These are phyloP conservation scores for Polydesmus complanatus DNA, from an alignment of 2,888 invertebrate genomes.

Conservation along the genomic window DNA sequence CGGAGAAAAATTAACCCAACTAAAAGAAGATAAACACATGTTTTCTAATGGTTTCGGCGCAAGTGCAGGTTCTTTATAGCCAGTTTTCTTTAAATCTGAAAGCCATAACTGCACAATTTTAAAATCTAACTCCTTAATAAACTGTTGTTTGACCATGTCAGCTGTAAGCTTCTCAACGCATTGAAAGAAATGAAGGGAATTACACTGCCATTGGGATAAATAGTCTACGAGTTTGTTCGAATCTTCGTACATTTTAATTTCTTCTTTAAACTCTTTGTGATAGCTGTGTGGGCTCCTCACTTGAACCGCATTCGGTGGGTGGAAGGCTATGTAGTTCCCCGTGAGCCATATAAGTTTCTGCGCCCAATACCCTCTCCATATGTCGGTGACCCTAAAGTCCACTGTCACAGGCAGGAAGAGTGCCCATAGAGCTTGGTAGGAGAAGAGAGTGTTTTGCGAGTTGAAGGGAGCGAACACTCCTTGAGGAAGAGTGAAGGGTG, in stretches of 20 bases:
- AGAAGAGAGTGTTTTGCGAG: conserved; percentile 11
- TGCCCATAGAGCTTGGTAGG: conserved; percentile 9
- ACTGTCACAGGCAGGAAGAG: conserved; percentile 8
- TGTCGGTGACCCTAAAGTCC: conserved; percentile 9
- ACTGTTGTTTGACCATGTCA: conserved; percentile 4
- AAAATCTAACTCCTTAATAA: not conserved
- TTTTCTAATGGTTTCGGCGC: not conserved
- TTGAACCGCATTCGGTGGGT: conserved; percentile 11
- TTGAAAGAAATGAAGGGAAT: not conserved
- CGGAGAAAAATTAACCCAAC: not conserved
- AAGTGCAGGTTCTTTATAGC: not conserved
- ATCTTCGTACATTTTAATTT: conserved; percentile 7
- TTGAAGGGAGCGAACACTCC: conserved; percentile 12
- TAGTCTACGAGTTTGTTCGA: conserved; percentile 1
- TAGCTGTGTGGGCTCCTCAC: conserved; percentile 5
- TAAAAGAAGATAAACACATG: not conserved
- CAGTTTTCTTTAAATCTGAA: not conserved
- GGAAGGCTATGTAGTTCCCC: conserved; percentile 9
- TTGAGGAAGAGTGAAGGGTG: conserved; percentile 8
- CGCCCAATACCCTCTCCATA: conserved; percentile 15
- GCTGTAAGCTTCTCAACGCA: not conserved
- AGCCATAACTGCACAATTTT: not conserved
- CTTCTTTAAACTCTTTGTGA: conserved; percentile 8
- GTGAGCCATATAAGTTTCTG: conserved; percentile 13
- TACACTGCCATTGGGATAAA: conserved; percentile 5